Evolutionary conservation across 2,888 invertebrate genomes (phyloP), one percentile per base, ranked within the genome.

Genomic region (Reticulitermes lucifugus): DNA sequence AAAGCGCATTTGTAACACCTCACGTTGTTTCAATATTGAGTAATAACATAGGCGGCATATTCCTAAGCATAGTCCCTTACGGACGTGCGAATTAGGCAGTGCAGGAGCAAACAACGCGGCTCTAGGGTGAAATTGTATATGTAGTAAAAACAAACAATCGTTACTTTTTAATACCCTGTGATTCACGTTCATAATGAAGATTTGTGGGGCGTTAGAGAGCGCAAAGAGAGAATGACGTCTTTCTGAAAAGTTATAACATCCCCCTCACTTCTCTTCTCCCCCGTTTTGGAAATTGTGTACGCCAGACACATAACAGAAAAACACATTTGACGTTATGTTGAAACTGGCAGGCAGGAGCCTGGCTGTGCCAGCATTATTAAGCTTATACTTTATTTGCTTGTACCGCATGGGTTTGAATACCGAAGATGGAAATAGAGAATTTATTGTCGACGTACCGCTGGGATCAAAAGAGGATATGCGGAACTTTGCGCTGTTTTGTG

Each of bases 301-400:
- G 70, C 81, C 65, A 81, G 81, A 81, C 81, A 81, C 81, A 81
- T 70, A 81, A 81, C 81, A 81, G 65, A 81, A 81, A 81, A 81
- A 81, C 70, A 83, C 83, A 83, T 83, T 83, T 83, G 73, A 75
- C 75, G 75, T 83, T 83, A 73, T 75, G 83, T 83, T 83, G 71
- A 83, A 83, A 35, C 83, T 83, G 83, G 83, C 73, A 80, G 84
- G 75, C 79, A 73, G 79, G 89, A 90, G 82, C 35, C n/a, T 73
- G 43, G 25, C 25, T 55, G 25, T 60, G 51, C 41, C n/a, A 51
- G 79, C 51, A 51, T 79, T 79, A 79, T 79, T 81, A 81, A 81
- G 81, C 81, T 65, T 25, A 59, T 70, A 81, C 70, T 81, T 81
- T 81, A 81, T 81, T 81, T 81, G 81, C 51, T 41, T 43, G 81